Base-by-base conservation (phyloP, 2,113 vertebrate species). In the Trogon melanurus region DNA sequence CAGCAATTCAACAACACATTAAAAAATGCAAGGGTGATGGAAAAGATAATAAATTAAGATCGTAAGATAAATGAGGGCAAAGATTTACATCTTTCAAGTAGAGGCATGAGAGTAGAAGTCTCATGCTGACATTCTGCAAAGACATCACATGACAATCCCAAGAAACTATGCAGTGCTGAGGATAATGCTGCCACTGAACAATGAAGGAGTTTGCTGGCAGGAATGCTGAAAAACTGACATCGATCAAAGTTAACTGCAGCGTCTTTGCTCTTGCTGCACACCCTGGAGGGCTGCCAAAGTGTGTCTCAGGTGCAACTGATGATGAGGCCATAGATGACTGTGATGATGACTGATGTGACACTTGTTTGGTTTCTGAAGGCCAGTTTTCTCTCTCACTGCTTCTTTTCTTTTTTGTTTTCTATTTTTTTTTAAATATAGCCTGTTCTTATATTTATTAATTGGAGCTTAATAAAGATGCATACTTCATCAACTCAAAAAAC, bases 171-270 rank as follows among this genome's bases (percentile, higher is more conserved):
- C 93, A 82, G 61, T 93, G 91, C 83, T 95, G 82, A 79, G 34
- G 47, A 94, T 95, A 97, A 93, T 20, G n/a, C 27, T 93, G 85
- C 73, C 71, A 62, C 13, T 30, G 61, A 97, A 83, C 34, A 93
- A 97, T 88, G 89, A 97, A 96, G 47, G 79, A 73, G 58, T 96
- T 79, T 96, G 53, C 85, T 93, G 61, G 51, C 57, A 97, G 95
- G 94, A 96, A 97, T 92, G 85, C 81, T 94, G 94, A 89, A 96
- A 97, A 94, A 85, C 60, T 94, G 91, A 79, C 92, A 98, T 97
- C 48, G 10, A 48, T 97, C 96, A 97, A 50, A 38, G 88, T 88
- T 95, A 97, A 97, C 74, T 88, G 91, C 92, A 84, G 80, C 4
- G 5, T 95, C 88, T 94, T 75, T 78, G 51, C 92, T 91, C 83